Evolutionary conservation across 2,888 invertebrate species (phyloP), one percentile per base, ranked within the genome.

Genomic region (Scaeva pyrastri): DNA sequence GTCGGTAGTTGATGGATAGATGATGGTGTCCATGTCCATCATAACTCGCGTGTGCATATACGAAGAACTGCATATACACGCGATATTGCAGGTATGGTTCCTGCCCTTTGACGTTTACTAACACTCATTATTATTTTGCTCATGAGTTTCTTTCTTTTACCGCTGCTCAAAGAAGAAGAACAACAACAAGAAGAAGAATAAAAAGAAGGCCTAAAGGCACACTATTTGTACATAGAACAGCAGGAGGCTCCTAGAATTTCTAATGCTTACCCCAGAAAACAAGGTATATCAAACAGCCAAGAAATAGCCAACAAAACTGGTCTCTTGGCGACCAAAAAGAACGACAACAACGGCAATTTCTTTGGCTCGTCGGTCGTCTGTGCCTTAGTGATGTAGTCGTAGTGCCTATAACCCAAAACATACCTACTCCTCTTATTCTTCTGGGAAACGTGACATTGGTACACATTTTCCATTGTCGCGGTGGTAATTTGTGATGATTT

Each of bases 401-500:
- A 31, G 31, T 31, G 31, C 31, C 31, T 31, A 31, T n/a, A 31
- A 12, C 31, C n/a, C 12, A 19, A 50, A 64, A 60, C 14, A 12
- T 19, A 60, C 58, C 39, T 36, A 68, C 60, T 41, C 72, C 41
- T 48, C 50, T 43, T 64, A 45, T 72, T 66, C 43, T 76, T 58
- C 71, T 66, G 41, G 75, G 58, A 85, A 85, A 81, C 76, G 85
- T 85, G 85, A 85, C 85, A 85, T 73, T 85, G 81, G 85, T 72
- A 68, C 72, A 85, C 72, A 80, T 85, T 80, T 75, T 72, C 72
- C 72, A 76, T 66, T 56, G 68, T 60, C 66, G 68, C 72, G 72
- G 60, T 73, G 81, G 85, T 81, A 81, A 86, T 86, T 86, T 82
- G 86, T 82, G 86, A 86, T 76, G 76, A 85, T 85, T 81, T 81